A percentile compares a stretch with the other conserved stretches of the same genome.
These are phyloP conservation scores for Orgyia antiqua DNA, from an alignment of 2,888 invertebrate genomes.

Conservation along the genomic window DNA sequence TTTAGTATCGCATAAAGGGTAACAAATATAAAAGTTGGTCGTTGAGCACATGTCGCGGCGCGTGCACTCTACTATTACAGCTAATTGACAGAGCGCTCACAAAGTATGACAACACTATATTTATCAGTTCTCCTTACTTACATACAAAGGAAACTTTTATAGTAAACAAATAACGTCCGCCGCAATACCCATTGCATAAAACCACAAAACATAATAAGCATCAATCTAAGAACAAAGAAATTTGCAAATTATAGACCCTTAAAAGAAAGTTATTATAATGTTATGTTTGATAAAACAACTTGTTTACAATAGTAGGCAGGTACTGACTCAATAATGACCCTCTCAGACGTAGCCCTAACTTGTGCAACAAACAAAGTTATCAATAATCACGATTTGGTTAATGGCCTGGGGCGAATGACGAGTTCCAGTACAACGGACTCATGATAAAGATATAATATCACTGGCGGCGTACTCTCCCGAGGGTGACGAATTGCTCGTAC, in stretches of 20 bases:
- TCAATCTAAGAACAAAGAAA: conserved; percentile 14
- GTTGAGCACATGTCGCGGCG: conserved; percentile 61
- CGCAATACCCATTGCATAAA: conserved; percentile 13
- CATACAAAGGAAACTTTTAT: conserved; percentile 41
- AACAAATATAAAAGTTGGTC: conserved; percentile 56
- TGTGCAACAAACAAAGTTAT: conserved; percentile 58
- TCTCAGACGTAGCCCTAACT: conserved; percentile 17
- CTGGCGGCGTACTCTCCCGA: conserved; percentile 56
- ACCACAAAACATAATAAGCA: conserved; percentile 17
- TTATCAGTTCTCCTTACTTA: conserved; percentile 67
- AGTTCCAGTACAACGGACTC: conserved; percentile 48
- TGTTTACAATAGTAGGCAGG: conserved; percentile 1
- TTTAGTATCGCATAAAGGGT: conserved; percentile 61
- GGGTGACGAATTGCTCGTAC: conserved; percentile 76
- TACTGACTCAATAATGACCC: conserved; percentile 11
- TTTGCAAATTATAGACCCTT: conserved; percentile 4
- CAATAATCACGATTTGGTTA: conserved; percentile 71
- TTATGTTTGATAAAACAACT: not conserved
- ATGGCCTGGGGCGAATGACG: conserved; percentile 54
- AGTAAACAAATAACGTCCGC: conserved; percentile 41
- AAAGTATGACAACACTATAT: conserved; percentile 55
- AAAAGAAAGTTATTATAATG: not conserved
- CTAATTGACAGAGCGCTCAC: conserved; percentile 66
- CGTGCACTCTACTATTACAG: conserved; percentile 50
- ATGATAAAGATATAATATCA: conserved; percentile 75